Evolutionary conservation across 2,113 vertebrate genomes (phyloP).

Genomic region (Gallinago paraguaiae): DNA sequence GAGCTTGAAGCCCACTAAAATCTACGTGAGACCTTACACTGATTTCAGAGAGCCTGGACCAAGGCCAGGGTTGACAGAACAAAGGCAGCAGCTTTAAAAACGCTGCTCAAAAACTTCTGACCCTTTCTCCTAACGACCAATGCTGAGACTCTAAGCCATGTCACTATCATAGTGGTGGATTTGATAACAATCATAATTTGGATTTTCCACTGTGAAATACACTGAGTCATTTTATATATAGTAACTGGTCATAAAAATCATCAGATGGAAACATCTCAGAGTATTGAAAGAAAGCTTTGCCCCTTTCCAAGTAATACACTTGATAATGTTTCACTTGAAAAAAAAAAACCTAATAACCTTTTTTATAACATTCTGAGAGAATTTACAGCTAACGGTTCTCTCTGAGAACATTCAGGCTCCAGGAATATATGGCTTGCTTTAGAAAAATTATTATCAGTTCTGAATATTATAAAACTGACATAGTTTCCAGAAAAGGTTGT

Average conservation of each 20-base stretch:
- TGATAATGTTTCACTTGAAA: slow-evolving; percentile 3
- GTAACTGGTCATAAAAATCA: background rate
- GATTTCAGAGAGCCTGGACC: background rate
- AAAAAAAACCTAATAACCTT: background rate
- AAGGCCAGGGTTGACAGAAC: background rate
- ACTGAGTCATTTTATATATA: background rate
- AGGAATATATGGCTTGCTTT: background rate
- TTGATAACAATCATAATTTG: background rate
- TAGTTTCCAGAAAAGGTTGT: slow-evolving; percentile 31
- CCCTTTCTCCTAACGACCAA: background rate
- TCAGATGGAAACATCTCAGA: background rate
- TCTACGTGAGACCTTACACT: background rate
- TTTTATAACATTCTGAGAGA: background rate
- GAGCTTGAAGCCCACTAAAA: background rate
- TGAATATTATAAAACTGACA: background rate
- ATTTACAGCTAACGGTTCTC: background rate
- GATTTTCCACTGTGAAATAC: background rate
- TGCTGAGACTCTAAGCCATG: background rate
- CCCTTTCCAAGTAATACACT: slow-evolving; percentile 23
- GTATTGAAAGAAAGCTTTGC: background rate
- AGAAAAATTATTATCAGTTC: background rate
- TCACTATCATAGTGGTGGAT: accelerated
- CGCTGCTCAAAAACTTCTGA: background rate
- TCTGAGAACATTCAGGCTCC: background rate
- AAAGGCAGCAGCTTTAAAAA: background rate